Evolutionary conservation across 2,888 invertebrate species (phyloP).

Genomic region (Drosophila affinis): DNA sequence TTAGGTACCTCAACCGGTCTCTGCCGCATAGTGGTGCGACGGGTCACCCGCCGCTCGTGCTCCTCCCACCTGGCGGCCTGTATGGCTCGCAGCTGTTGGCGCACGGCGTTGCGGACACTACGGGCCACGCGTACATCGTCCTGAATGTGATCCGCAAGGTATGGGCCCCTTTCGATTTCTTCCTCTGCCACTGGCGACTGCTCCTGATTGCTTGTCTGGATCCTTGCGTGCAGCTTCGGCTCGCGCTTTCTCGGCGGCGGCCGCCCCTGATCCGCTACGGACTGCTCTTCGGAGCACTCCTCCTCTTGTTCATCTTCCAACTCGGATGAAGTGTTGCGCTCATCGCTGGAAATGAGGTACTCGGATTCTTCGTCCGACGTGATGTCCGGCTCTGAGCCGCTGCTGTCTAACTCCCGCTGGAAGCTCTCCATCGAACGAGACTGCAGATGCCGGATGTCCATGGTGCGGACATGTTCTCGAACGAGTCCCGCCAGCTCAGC

Average conservation of each 20-base stretch:
- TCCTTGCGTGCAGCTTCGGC: neutral
- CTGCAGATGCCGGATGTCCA: slow-evolving; percentile 75
- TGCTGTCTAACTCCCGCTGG: slow-evolving; percentile 35
- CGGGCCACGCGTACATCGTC: slow-evolving; percentile 33
- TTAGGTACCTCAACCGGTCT: neutral
- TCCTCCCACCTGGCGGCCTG: slow-evolving; percentile 30
- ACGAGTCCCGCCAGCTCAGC: slow-evolving; percentile 54
- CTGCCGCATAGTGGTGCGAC: slow-evolving; percentile 13
- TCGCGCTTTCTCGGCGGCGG: neutral
- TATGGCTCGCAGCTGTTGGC: slow-evolving; percentile 49
- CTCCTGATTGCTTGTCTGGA: neutral
- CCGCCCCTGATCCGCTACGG: neutral
- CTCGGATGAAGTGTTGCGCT: slow-evolving; percentile 29
- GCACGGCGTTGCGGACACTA: slow-evolving; percentile 46
- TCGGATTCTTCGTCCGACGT: slow-evolving; percentile 52
- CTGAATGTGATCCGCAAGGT: neutral
- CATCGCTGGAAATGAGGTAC: slow-evolving; percentile 57
- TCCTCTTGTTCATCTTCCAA: slow-evolving; percentile 30
- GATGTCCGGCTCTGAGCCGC: slow-evolving; percentile 53
- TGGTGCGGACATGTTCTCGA: slow-evolving; percentile 57
- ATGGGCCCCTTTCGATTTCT: neutral
- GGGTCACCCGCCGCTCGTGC: slow-evolving; percentile 31
- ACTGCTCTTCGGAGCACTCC: slow-evolving; percentile 39
- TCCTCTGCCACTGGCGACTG: neutral
- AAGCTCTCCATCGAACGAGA: slow-evolving; percentile 67